Evolutionary conservation across 2,113 vertebrate species (phyloP).

Genomic region (Psilopogon haemacephalus): DNA sequence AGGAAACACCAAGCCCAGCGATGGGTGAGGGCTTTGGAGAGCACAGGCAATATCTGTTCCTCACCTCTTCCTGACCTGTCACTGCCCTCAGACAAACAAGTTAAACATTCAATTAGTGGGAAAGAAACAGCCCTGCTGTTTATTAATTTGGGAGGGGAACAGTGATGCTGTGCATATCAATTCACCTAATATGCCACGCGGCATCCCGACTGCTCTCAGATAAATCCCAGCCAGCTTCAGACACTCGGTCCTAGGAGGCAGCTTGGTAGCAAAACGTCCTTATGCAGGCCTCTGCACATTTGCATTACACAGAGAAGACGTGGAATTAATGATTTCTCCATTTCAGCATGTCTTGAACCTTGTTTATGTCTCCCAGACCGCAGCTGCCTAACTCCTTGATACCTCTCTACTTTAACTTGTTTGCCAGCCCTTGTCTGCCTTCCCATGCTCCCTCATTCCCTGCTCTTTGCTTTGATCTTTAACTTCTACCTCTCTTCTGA

Average conservation of each 20-base stretch:
- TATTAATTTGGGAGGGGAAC: slow-evolving; percentile 54
- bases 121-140: slow-evolving; percentile 35
- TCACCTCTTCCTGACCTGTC: slow-evolving; percentile 43
- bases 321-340: not conserved
- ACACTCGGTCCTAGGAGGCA: not conserved
- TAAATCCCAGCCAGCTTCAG: slow-evolving; percentile 19
- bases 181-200: not conserved
- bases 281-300: not conserved
- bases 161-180: slow-evolving; percentile 19
- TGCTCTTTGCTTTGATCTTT: slow-evolving; percentile 21
- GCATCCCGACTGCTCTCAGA: not conserved
- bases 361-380: not conserved
- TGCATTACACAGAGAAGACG: not conserved
- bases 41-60: slow-evolving; percentile 28
- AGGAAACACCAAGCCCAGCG: not conserved
- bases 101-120: slow-evolving; percentile 65
- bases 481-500: not conserved
- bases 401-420: not conserved
- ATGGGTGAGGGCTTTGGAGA: slow-evolving; percentile 35
- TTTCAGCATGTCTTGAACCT: not conserved
- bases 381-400: not conserved
- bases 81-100: slow-evolving; percentile 57
- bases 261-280: not conserved
- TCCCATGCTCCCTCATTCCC: not conserved
- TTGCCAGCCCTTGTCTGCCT: not conserved